Conservation (phyloP, 1,140 invertebrate species). For the Euwallacea similis region DNA sequence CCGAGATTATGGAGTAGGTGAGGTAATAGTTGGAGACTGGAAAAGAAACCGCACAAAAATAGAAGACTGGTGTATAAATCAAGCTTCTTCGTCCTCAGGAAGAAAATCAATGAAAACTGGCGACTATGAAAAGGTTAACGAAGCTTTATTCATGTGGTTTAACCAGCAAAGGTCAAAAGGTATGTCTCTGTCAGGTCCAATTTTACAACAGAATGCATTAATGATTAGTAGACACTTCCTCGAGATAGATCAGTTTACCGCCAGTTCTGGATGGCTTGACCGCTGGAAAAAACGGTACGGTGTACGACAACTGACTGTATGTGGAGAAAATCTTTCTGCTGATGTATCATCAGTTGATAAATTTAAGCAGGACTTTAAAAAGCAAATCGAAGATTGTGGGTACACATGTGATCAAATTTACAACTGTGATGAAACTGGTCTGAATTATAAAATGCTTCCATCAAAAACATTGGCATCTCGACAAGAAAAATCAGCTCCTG, state of each 20-base stretch:
- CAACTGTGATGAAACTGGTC: slow-evolving; percentile 53
- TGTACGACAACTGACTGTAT: slow-evolving; percentile 23
- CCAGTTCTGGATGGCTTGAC: slow-evolving; percentile 24
- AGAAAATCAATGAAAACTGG: slow-evolving; percentile 14
- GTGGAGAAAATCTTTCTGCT: slow-evolving; percentile 30
- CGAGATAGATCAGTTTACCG: slow-evolving; percentile 22
- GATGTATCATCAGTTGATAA: slow-evolving; percentile 1
- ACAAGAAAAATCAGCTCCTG: slow-evolving; percentile 48
- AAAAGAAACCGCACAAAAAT: neutral
- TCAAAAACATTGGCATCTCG: slow-evolving; percentile 46
- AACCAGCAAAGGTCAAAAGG: slow-evolving; percentile 11
- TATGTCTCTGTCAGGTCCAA: slow-evolving; percentile 15
- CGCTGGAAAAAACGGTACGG: slow-evolving; percentile 28
- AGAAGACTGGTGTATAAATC: neutral
- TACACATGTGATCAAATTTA: slow-evolving; percentile 42
- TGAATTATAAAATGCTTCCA: slow-evolving; percentile 49
- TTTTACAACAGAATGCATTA: slow-evolving; percentile 23
- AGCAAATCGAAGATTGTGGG: neutral
- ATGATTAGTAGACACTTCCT: slow-evolving; percentile 6
- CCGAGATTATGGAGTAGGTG: slow-evolving; percentile 10
- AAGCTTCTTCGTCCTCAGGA: neutral
- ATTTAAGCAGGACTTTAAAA: slow-evolving; percentile 7
- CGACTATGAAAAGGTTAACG: slow-evolving; percentile 17
- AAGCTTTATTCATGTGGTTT: slow-evolving; percentile 24
- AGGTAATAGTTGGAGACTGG: neutral